Base-by-base conservation (phyloP, 2,113 vertebrate species). In the Thinocorus orbignyianus region DNA sequence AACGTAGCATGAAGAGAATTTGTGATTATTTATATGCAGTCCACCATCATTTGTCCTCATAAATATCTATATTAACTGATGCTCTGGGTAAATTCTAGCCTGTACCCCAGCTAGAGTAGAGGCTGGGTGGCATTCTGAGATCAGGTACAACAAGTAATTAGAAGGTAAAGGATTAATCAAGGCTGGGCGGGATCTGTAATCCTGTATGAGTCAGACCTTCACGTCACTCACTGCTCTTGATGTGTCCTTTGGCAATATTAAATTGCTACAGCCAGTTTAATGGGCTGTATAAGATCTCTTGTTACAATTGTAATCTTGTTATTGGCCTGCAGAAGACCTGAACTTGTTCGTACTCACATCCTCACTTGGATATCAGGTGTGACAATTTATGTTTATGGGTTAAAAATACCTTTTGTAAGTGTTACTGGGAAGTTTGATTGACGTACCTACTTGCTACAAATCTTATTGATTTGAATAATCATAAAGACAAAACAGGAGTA, bases 1-100 rank as follows among this genome's bases (percentile, higher is more conserved):
- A 72, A 26, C 0, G 0, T 10, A 24, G 37, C 52, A 13, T 7
- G 2, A 6, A 20, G 26, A 1, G 4, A 19, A 10, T 55, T 46
- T 9, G 10, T 33, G 44, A 11, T 72, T 48, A 17, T 77, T 77
- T 69, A 4, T 44, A 52, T 39, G 54, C 48, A 55, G 48, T n/a
- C n/a, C n/a, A 17, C 41, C 39, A 9, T 60, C 51, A 3, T 20
- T 57, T 41, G 7, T 31, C 10, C 44, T 88, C 49, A 30, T 39
- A 42, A 49, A 39, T 51, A n/a, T 17, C 31, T 37, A 0, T 8
- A 44, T 49, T 11, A 37, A 35, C 25, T 16, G 26, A 20, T 71
- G 35, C 23, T 48, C 11, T 33, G 72, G 72, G 41, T 39, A 37
- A 46, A 60, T 57, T 64, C 61, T 25, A 35, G 17, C 51, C 80